These are phyloP conservation scores for Amniataba percoides DNA, from an alignment of 2,797 vertebrate genomes.

Conservation along the genomic window DNA sequence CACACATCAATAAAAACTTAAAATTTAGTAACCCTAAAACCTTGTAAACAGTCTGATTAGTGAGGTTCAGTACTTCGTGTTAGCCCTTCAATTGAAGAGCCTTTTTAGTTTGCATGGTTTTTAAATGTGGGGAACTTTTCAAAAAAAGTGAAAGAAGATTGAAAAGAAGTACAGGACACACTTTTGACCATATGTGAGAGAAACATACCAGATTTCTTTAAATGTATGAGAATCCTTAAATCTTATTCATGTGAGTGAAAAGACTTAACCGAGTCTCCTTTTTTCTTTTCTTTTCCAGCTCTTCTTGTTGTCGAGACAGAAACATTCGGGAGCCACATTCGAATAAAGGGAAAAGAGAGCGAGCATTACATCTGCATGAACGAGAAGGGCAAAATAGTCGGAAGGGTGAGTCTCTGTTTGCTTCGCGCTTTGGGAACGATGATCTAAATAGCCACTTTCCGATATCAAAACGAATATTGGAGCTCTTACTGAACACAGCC, in stretches of 20 bases:
- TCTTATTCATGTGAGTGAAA: not conserved
- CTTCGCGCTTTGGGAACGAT: not conserved
- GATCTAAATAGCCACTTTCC: not conserved
- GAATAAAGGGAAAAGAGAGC: constrained; percentile 90
- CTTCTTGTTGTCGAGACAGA: constrained; percentile 89
- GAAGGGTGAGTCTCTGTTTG: constrained; percentile 82
- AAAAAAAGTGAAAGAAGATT: not conserved
- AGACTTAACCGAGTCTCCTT: constrained; percentile 34
- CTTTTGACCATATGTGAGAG: not conserved
- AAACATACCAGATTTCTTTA: not conserved
- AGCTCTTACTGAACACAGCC: constrained; percentile 50
- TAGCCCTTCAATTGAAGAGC: not conserved
- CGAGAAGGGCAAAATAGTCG: constrained; percentile 88
- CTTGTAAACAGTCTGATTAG: not conserved
- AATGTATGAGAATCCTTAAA: constrained; percentile 7
- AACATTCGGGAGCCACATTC: constrained; percentile 88
- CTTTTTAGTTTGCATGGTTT: not conserved
- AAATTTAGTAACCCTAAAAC: not conserved
- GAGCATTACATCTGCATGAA: constrained; percentile 91
- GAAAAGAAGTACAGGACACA: not conserved
- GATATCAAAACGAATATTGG: constrained; percentile 36
- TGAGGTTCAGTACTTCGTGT: not conserved
- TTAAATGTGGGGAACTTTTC: not conserved
- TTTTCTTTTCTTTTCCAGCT: constrained; percentile 75
- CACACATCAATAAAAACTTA: not conserved